phyloP scores from a whole-genome alignment of 2,888 invertebrate species.

The Salpingus planirostris region DNA sequence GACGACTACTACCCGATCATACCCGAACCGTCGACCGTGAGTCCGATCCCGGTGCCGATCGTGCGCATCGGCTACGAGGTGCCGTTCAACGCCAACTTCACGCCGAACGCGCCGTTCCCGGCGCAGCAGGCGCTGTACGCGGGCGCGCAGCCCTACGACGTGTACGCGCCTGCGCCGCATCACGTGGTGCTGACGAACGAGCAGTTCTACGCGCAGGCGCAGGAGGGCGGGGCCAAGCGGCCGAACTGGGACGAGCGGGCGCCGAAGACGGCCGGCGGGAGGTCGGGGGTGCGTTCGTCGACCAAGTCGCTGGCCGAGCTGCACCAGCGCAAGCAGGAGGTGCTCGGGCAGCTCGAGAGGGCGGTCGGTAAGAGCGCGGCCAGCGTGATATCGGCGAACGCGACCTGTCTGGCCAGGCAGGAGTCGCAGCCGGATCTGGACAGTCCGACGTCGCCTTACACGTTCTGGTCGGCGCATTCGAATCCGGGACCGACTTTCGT shows the following conservation, averaged over 20 bases:
- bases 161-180: slow-evolving; percentile 18
- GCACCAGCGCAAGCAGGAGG: slow-evolving; percentile 53
- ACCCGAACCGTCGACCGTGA: slow-evolving; percentile 25
- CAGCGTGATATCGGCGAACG: slow-evolving; percentile 38
- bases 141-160: slow-evolving; percentile 15
- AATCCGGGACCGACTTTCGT: slow-evolving; percentile 37
- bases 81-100: slow-evolving; percentile 23
- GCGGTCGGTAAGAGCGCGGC: slow-evolving; percentile 47
- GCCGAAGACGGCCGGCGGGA: too few species aligned
- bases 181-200: slow-evolving; percentile 20
- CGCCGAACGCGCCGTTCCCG: slow-evolving; percentile 20
- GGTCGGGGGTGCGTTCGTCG: slow-evolving; percentile 28
- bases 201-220: slow-evolving; percentile 34
- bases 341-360: slow-evolving; percentile 52
- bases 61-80: slow-evolving; percentile 35
- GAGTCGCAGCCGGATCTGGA: slow-evolving; percentile 35
- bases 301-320: slow-evolving; percentile 50
- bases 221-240: slow-evolving; percentile 20
- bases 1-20: slow-evolving; percentile 36
- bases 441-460: slow-evolving; percentile 36
- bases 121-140: slow-evolving; percentile 34
- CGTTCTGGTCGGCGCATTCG: slow-evolving; percentile 34
- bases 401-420: slow-evolving; percentile 37
- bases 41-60: slow-evolving; percentile 33
- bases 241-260: slow-evolving; percentile 13